Conservation (phyloP, 2,113 vertebrate genomes). For the Paradoxurus hermaphroditus region DNA sequence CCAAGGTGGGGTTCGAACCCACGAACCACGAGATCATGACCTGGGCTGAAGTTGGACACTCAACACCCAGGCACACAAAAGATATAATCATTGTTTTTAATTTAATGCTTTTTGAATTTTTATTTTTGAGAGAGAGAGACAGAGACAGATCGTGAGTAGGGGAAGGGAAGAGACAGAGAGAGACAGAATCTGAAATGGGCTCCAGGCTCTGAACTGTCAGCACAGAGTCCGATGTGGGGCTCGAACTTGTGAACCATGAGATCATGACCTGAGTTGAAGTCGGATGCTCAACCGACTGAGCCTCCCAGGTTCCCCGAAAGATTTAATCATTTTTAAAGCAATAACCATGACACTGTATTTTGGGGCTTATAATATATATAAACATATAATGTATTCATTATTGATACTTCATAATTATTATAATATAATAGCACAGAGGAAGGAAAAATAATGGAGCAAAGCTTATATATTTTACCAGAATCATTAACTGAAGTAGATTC, state of each 20-base stretch:
- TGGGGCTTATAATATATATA: not conserved
- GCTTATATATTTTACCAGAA: not conserved
- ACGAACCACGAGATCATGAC: not conserved
- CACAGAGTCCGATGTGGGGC: not conserved
- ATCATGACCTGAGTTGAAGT: no score
- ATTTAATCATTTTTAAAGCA: not conserved
- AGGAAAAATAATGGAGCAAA: not conserved
- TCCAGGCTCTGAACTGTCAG: no score
- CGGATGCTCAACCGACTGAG: no score
- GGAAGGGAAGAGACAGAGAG: no score
- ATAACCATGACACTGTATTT: not conserved
- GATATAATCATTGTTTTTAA: not conserved
- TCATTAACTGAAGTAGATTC: conserved; percentile 3
- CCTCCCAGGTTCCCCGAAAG: not conserved
- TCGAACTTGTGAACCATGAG: not conserved
- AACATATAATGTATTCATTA: not conserved
- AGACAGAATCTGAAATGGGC: no score
- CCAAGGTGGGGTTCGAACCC: no score
- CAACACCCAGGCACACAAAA: not conserved
- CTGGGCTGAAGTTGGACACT: not conserved
- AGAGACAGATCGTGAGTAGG: no score
- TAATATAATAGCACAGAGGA: not conserved
- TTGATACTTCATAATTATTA: not conserved
- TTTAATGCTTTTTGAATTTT: no score
- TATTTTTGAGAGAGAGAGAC: no score